Evolutionary conservation across 2,113 vertebrate genomes (phyloP), one percentile per base, ranked within the genome.

Genomic region (Cavia aperea): DNA sequence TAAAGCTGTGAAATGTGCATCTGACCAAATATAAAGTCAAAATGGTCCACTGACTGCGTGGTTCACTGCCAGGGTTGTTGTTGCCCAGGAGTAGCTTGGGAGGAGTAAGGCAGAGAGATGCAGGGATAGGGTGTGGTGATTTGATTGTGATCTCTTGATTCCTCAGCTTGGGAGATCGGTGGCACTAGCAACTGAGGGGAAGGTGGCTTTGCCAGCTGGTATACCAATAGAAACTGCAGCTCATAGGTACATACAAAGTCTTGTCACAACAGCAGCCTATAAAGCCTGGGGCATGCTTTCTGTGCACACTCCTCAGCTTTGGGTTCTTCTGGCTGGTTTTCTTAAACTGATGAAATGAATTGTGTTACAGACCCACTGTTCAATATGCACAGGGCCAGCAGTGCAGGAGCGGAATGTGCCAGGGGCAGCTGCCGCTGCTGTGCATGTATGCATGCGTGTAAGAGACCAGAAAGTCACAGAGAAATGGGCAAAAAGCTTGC

Each of bases 391-490:
- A 31, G 83, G 24, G 43, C 10, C 11, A 23, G 18, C 2, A 26
- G 2, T 72, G 18, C 63, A 21, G 89, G 72, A 18, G 23, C 6
- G 15, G 31, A 68, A 18, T 79, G 51, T 8, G 18, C 36, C 66
- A 36, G 33, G 33, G 16, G 33, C 66, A 36, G 15, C 29, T 18
- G 23, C 72, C 46, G 29, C 77, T 54, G 8, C 18, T 33, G 24
- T 43, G n/a, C 29, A 4, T 15, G 31, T 33, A 6, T n/a, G 31
- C 79, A 49, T 31, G 0, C 5, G 2, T 4, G 5, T 0, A 15
- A 43, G 21, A 10, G 26, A 15, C 15, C 36, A 68, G 31, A 21
- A 90, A 43, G 16, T 21, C 11, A 68, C 49, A 36, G 19, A n/a
- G 51, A 49, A 89, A 75, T 51, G 39, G 33, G 56, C 11, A 72